phyloP scores from a whole-genome alignment of 1,140 invertebrate species.

The Drosophila kohkoa region DNA sequence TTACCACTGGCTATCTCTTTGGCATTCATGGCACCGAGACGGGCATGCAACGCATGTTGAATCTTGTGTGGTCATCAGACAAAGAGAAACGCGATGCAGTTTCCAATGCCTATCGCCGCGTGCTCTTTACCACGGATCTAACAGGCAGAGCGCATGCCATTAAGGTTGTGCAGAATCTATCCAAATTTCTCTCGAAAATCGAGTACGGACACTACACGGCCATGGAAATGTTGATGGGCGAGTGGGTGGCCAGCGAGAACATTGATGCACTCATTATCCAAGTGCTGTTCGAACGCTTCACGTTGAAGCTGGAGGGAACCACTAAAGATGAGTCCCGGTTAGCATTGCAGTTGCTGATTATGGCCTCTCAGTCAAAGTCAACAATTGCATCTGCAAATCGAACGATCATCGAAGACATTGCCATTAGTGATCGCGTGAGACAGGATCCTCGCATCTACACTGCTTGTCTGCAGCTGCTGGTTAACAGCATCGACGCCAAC shows the following conservation, averaged over 20 bases:
- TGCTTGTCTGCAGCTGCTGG: slow-evolving; percentile 67
- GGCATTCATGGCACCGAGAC: slow-evolving; percentile 89
- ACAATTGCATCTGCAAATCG: slow-evolving; percentile 86
- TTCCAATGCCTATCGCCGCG: slow-evolving; percentile 86
- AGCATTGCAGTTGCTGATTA: slow-evolving; percentile 90
- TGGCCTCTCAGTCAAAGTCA: slow-evolving; percentile 88
- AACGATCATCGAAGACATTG: slow-evolving; percentile 86
- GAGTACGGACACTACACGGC: slow-evolving; percentile 89
- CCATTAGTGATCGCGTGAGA: slow-evolving; percentile 68
- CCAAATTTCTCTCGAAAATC: slow-evolving; percentile 87
- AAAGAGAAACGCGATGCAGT: slow-evolving; percentile 87
- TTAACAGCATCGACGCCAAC: slow-evolving; percentile 70
- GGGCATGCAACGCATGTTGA: slow-evolving; percentile 91
- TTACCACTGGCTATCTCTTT: slow-evolving; percentile 92
- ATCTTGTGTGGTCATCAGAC: slow-evolving; percentile 89
- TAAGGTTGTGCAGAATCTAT: slow-evolving; percentile 88
- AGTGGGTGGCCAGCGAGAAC: slow-evolving; percentile 88
- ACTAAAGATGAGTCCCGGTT: slow-evolving; percentile 88
- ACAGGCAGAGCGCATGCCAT: slow-evolving; percentile 84
- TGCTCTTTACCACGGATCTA: slow-evolving; percentile 77
- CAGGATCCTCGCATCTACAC: slow-evolving; percentile 76
- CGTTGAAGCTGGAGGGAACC: slow-evolving; percentile 90
- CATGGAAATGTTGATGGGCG: slow-evolving; percentile 89
- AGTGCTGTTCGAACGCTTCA: slow-evolving; percentile 93
- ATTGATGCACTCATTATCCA: slow-evolving; percentile 86